phyloP scores from a whole-genome alignment of 2,888 invertebrate genomes.

The Hypomecis atomaria region DNA sequence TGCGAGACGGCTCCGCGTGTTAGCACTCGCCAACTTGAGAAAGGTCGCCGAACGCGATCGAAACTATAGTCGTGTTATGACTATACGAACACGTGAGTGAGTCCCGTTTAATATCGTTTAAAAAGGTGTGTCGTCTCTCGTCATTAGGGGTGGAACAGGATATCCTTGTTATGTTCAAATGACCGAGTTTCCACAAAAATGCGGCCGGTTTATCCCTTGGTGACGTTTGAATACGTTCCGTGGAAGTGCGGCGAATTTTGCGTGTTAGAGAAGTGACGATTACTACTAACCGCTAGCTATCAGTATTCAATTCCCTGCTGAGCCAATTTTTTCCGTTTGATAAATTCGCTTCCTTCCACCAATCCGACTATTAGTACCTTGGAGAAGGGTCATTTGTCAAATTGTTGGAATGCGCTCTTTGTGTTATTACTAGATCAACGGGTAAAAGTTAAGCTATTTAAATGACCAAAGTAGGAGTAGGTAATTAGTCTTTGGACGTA shows the following conservation, averaged over 20 bases:
- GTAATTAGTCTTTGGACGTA: too few relatives aligned
- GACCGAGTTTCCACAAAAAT: slow-evolving; percentile 28
- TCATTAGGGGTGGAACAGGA: slow-evolving; percentile 10
- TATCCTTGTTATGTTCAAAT: slow-evolving; percentile 13
- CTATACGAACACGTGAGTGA: too few relatives aligned
- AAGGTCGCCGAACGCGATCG: too few relatives aligned
- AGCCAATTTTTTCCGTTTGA: slow-evolving; percentile 24
- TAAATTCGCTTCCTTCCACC: slow-evolving; percentile 12
- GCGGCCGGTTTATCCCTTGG: slow-evolving; percentile 20
- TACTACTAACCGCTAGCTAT: slow-evolving; percentile 9
- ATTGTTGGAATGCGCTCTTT: not conserved
- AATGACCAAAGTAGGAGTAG: too few relatives aligned
- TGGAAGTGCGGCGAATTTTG: slow-evolving; percentile 11
- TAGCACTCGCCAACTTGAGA: too few relatives aligned
- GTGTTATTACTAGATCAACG: not conserved
- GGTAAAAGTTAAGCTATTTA: too few relatives aligned
- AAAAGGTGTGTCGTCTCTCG: slow-evolving; percentile 26
- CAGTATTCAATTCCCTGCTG: slow-evolving; percentile 20
- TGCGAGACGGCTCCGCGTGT: too few relatives aligned
- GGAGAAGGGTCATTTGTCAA: not conserved
- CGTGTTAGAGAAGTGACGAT: not conserved
- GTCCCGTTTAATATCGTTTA: too few relatives aligned
- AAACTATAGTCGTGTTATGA: too few relatives aligned
- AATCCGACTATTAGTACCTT: slow-evolving; percentile 9
- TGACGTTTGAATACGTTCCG: slow-evolving; percentile 17